These are phyloP conservation scores for Zingel zingel DNA, from an alignment of 2,113 vertebrate species.

Conservation along the genomic window DNA sequence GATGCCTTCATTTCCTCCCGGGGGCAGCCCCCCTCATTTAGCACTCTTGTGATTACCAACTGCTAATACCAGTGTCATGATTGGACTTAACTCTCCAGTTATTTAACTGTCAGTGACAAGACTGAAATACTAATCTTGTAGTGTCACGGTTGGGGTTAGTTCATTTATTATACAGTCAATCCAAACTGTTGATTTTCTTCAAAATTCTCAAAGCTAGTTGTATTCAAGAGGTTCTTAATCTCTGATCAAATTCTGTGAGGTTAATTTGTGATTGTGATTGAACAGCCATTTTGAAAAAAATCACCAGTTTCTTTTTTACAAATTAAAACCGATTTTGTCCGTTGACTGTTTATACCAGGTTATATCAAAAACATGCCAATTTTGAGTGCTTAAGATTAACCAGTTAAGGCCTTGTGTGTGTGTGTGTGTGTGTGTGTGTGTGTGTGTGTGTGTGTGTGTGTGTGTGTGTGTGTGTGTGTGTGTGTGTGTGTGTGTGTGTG, in stretches of 20 bases:
- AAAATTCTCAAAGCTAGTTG: not conserved
- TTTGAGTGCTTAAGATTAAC: too few relatives aligned
- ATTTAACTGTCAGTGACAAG: not conserved
- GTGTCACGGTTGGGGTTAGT: not conserved
- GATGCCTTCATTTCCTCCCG: slow-evolving; percentile 31
- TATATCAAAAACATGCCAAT: too few relatives aligned
- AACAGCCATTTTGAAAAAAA: not conserved
- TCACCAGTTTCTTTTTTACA: too few relatives aligned
- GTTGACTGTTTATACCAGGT: too few relatives aligned
- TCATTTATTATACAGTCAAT: slow-evolving; percentile 1
- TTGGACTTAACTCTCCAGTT: not conserved
- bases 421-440: too few relatives aligned
- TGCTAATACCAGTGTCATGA: slow-evolving; percentile 2
- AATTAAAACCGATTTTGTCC: too few relatives aligned
- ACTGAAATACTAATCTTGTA: not conserved
- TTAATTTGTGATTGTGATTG: not conserved
- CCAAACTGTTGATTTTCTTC: not conserved
- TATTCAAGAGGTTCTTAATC: not conserved
- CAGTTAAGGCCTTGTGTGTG: too few relatives aligned
- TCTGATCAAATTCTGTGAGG: not conserved
- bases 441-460: too few relatives aligned
- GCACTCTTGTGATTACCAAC: not conserved
- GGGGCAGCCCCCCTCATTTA: not conserved
- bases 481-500: too few relatives aligned
- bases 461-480: too few relatives aligned